Evolutionary conservation across 2,797 vertebrate species (phyloP).

Genomic region (Myotis findleyi): DNA sequence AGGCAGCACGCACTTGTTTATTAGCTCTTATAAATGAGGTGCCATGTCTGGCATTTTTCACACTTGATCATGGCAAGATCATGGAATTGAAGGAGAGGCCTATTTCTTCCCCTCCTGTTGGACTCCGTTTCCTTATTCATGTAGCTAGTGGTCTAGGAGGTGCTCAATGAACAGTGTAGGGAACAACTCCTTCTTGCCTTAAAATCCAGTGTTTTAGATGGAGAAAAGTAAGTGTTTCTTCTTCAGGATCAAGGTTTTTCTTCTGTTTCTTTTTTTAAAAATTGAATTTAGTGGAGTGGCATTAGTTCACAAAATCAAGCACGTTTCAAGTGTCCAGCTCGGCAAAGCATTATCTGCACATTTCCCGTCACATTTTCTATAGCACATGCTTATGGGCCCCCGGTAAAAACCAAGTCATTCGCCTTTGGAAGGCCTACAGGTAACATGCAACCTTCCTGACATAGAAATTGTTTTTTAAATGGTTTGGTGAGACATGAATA

Average conservation of each 20-base stretch:
- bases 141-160: neutral
- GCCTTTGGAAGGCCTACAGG: conserved; percentile 62
- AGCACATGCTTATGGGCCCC: conserved; percentile 32
- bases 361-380: conserved; percentile 38
- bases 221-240: conserved; percentile 12
- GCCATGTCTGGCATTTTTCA: neutral
- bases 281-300: no score
- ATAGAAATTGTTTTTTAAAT: conserved; percentile 64
- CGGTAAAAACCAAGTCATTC: conserved; percentile 66
- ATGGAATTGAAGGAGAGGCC: neutral
- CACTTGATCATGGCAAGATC: neutral
- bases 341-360: neutral
- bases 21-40: neutral
- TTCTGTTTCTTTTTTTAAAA: neutral
- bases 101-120: neutral
- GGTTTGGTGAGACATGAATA: conserved; percentile 64
- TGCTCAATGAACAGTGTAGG: neutral
- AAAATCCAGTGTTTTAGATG: conserved; percentile 1
- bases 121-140: neutral
- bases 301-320: no score
- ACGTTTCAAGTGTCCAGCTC: no score
- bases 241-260: neutral
- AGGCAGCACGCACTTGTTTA: neutral
- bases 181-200: neutral
- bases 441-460: conserved; percentile 52